Conservation (phyloP, 2,888 invertebrate genomes). For the Caenorhabditis sp. region DNA sequence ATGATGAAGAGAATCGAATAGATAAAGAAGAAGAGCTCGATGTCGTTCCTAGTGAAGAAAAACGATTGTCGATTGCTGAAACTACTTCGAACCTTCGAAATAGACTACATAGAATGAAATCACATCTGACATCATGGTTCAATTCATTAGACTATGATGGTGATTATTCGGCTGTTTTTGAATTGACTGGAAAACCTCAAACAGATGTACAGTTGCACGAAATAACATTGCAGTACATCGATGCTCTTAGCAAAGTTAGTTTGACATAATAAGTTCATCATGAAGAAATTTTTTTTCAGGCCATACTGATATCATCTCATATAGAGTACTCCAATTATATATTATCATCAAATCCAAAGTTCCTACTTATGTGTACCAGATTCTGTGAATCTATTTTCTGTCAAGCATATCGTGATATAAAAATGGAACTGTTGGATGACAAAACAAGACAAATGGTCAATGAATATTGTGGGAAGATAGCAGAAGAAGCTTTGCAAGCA, state of each 20-base stretch:
- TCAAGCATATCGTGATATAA: conserved; percentile 28
- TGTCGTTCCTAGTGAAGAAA: conserved; percentile 3
- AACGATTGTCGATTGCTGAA: conserved; percentile 27
- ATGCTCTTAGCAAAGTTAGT: conserved; percentile 39
- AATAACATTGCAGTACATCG: conserved; percentile 40
- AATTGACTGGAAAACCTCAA: conserved; percentile 17
- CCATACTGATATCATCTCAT: conserved; percentile 43
- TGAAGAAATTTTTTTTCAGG: conserved; percentile 8
- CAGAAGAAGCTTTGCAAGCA: conserved; percentile 34
- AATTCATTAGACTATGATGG: conserved; percentile 52
- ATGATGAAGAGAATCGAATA: not conserved
- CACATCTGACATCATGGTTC: conserved; percentile 43
- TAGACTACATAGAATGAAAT: conserved; percentile 34
- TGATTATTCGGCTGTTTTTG: conserved; percentile 30
- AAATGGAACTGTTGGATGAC: conserved; percentile 12
- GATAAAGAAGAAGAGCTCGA: not conserved
- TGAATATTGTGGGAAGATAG: conserved; percentile 27
- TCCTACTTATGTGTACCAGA: conserved; percentile 36
- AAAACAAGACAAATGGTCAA: conserved; percentile 19
- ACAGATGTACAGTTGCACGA: conserved; percentile 18
- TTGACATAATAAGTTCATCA: not conserved
- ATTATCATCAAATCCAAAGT: conserved; percentile 25
- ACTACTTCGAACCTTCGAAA: conserved; percentile 28
- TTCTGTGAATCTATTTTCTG: conserved; percentile 44
- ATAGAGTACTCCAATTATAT: conserved; percentile 40